Base-by-base conservation (phyloP, 2,888 invertebrate genomes). In the Zele albiditarsus region DNA sequence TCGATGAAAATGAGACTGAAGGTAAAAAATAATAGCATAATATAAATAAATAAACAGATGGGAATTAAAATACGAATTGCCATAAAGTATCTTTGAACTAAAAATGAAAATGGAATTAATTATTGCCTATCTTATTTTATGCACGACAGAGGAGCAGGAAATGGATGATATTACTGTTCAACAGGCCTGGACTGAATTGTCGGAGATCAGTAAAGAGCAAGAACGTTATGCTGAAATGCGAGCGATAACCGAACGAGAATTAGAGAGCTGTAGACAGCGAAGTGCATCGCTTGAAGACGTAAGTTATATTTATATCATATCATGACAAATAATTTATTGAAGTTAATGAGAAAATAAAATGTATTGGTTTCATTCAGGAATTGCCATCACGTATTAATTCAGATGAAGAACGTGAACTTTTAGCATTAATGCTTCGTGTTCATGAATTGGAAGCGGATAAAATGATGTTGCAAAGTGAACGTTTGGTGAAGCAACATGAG, bases 381-480 rank as follows among this genome's bases (percentile, higher is more conserved):
- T 90, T 98, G 76, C 96, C 97, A 3, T 94, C 94, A 71, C 92
- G 95, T 72, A 93, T 97, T 71, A 95, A 94, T 85, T 96, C 95
- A 77, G 95, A 96, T 71, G 97, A 98, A 80, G 98, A 98, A 90
- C 92, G 96, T 58, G 98, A 98, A 87, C 93, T 98, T 73, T 89
- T 97, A 75, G 94, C 95, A 27, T 91, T 98, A 67, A 94, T 98
- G 88, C 96, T 97, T 84, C 93, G 96, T 80, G 97, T 98, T 53
- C 98, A 98, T 87, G 96, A 97, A 89, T 91, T 98, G 73, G 98
- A 98, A 90, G 97, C 98, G 0, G 97, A 97, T 88, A 98, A 97
- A 90, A 93, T 96, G 90, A 97, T 97, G 82, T 91, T 97, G 83
- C 97, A 97, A 89, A 96, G 97, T 2, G 95, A 96, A 86, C 91